Conservation (phyloP, 2,113 vertebrate species). For the Ovibos moschatus region DNA sequence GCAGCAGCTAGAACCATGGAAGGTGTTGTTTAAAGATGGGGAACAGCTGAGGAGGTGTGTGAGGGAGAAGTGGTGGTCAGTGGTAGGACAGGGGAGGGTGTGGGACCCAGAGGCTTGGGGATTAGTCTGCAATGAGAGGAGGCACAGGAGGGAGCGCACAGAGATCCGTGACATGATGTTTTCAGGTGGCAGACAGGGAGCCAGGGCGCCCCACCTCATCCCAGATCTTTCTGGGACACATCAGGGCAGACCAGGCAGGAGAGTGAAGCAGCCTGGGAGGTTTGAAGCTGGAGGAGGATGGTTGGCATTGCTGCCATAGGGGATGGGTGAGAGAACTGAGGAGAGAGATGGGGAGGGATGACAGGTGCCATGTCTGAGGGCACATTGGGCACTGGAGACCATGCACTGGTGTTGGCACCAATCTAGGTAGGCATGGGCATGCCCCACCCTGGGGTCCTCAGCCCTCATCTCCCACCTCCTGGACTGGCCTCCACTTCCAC, state of each 20-base stretch:
- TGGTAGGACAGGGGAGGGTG: not conserved
- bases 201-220: not conserved
- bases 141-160: not conserved
- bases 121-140: not conserved
- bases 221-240: not conserved
- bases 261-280: not conserved
- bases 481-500: not conserved
- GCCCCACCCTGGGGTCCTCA: not conserved
- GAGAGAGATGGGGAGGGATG: not conserved
- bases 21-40: not conserved
- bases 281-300: not conserved
- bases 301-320: not conserved
- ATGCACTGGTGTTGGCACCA: not conserved
- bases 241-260: not conserved
- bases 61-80: not conserved
- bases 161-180: not conserved
- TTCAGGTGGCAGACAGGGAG: not conserved
- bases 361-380: not conserved
- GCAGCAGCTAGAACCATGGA: not conserved
- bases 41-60: not conserved
- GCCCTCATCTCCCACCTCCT: not conserved
- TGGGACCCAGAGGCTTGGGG: not conserved
- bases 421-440: not conserved
- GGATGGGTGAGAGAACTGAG: not conserved
- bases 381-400: not conserved